Evolutionary conservation across 30 jellyfish, hydroid and myxozoan genomes (phyloP).

Genomic region (Cassiopea xamachana): DNA sequence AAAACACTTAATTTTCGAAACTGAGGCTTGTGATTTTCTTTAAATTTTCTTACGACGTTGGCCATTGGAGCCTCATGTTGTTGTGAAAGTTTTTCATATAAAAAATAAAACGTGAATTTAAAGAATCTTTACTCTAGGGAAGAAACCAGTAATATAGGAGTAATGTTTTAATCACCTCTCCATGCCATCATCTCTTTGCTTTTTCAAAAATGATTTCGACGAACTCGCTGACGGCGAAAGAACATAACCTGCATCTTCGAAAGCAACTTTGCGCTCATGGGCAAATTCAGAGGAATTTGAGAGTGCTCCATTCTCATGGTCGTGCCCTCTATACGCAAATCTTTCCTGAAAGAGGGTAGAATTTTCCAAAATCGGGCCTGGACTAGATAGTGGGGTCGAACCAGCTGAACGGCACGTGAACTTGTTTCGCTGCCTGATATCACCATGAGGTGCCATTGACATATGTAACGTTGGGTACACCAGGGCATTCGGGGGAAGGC

Average conservation of each 20-base stretch:
- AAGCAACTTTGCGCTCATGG: slow-evolving; percentile 13
- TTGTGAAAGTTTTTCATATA: no score
- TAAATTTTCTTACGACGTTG: no score
- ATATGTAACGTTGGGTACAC: slow-evolving; percentile 24
- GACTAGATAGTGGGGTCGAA: slow-evolving; percentile 65
- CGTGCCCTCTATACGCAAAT: not conserved
- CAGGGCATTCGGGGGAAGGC: slow-evolving; percentile 18
- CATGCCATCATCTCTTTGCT: slow-evolving; percentile 79
- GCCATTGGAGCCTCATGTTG: no score
- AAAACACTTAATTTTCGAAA: no score
- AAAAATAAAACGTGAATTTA: not conserved
- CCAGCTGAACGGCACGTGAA: slow-evolving; percentile 71
- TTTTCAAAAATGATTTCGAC: slow-evolving; percentile 68
- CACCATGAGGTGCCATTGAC: slow-evolving; percentile 38
- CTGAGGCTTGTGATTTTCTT: no score
- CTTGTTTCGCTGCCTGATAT: slow-evolving; percentile 35
- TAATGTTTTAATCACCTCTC: slow-evolving; percentile 25
- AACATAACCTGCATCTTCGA: slow-evolving; percentile 19
- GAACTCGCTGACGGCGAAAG: slow-evolving; percentile 85
- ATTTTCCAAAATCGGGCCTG: slow-evolving; percentile 62
- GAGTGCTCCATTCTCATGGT: slow-evolving; percentile 15
- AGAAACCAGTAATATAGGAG: not conserved
- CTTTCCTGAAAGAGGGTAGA: slow-evolving; percentile 14
- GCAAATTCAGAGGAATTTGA: slow-evolving; percentile 20
- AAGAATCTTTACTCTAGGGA: not conserved